These are phyloP conservation scores for Andrena fulva DNA, from an alignment of 2,888 invertebrate genomes.

Conservation along the genomic window DNA sequence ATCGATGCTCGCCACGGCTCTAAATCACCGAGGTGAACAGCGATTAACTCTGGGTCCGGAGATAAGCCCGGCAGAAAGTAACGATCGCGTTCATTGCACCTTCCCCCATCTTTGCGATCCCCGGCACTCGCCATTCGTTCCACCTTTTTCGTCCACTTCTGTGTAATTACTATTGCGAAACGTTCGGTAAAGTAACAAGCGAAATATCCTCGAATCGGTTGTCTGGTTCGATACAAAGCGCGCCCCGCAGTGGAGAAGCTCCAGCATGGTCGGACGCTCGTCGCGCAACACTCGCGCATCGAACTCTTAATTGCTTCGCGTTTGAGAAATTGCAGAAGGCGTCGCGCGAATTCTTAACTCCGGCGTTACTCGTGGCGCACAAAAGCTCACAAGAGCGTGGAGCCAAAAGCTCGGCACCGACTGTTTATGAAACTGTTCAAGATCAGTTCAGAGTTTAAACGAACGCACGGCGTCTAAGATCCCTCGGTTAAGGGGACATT, in stretches of 20 bases:
- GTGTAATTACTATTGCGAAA: not conserved
- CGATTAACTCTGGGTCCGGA: slow-evolving; percentile 57
- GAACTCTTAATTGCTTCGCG: slow-evolving; percentile 28
- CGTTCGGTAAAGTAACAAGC: not conserved
- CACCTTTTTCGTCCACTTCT: not conserved
- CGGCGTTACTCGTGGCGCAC: not conserved
- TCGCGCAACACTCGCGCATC: not conserved
- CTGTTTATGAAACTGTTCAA: not conserved
- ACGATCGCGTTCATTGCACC: slow-evolving; percentile 12
- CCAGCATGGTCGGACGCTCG: not conserved
- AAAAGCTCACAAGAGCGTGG: not conserved
- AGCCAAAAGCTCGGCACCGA: not conserved
- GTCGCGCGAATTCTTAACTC: slow-evolving; percentile 21
- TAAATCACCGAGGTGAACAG: slow-evolving; percentile 63
- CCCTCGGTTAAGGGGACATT: not conserved
- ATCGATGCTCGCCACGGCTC: slow-evolving; percentile 54
- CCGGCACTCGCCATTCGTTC: slow-evolving; percentile 13
- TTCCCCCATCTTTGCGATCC: slow-evolving; percentile 4
- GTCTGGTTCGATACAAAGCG: not conserved
- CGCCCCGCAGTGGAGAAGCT: not conserved
- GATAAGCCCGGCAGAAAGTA: slow-evolving; percentile 44
- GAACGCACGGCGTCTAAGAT: not conserved
- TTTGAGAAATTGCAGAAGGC: slow-evolving; percentile 23
- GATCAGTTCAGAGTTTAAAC: slow-evolving; percentile 48
- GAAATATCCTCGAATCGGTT: too few relatives aligned